Percentiles rank a stretch among this genome's conserved stretches.
phyloP scores from a whole-genome alignment of 2,888 invertebrate genomes.

The Athrips mouffetella region DNA sequence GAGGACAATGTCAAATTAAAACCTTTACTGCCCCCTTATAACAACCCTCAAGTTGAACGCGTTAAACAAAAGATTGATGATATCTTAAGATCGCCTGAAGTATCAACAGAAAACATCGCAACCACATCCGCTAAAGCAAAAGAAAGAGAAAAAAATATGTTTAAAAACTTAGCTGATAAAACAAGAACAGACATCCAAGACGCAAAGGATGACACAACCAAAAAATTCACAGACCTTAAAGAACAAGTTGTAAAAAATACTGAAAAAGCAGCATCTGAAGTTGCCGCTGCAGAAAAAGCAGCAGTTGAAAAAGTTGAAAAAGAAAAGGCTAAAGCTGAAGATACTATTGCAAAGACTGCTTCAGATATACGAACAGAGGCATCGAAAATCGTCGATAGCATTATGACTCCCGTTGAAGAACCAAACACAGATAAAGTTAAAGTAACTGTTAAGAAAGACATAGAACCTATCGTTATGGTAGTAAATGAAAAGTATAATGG shows the following conservation, averaged over 20 bases:
- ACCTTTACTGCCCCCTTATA: slow-evolving; percentile 65
- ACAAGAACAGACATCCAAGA: slow-evolving; percentile 47
- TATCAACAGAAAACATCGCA: slow-evolving; percentile 65
- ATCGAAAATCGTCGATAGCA: slow-evolving; percentile 65
- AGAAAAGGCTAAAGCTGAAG: background rate
- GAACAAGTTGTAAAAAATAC: slow-evolving; percentile 48
- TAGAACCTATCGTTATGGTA: slow-evolving; percentile 64
- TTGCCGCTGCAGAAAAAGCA: slow-evolving; percentile 30
- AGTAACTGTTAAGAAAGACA: slow-evolving; percentile 44
- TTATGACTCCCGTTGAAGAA: slow-evolving; percentile 69
- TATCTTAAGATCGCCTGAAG: slow-evolving; percentile 68
- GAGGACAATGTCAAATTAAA: slow-evolving; percentile 63
- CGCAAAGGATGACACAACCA: slow-evolving; percentile 42
- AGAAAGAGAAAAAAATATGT: slow-evolving; percentile 45
- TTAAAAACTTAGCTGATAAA: slow-evolving; percentile 47
- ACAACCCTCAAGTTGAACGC: slow-evolving; percentile 70
- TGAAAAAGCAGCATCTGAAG: slow-evolving; percentile 50
- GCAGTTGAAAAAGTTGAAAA: slow-evolving; percentile 17
- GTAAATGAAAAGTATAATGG: slow-evolving; percentile 61
- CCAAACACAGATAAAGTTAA: slow-evolving; percentile 45
- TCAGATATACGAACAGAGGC: slow-evolving; percentile 61
- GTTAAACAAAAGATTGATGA: slow-evolving; percentile 71
- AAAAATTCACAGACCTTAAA: slow-evolving; percentile 49
- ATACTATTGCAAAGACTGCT: slow-evolving; percentile 36
- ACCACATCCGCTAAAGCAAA: slow-evolving; percentile 33